phyloP scores from a whole-genome alignment of 2,888 invertebrate genomes.

The Megamerina dolium region DNA sequence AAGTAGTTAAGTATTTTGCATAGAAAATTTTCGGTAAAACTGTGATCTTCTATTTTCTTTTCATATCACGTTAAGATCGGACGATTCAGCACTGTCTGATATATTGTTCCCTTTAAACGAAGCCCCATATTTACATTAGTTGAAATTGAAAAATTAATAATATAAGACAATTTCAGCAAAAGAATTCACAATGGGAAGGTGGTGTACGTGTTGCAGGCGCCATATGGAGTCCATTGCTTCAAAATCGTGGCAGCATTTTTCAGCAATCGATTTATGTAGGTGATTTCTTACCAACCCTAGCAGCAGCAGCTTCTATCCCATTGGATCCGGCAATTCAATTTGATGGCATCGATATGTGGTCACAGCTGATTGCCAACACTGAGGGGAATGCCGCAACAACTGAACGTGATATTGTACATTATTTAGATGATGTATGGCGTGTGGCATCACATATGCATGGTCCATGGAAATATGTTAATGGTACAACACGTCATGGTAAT shows the following conservation, averaged over 20 bases:
- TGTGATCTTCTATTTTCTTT: no score
- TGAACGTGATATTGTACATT: conserved; percentile 62
- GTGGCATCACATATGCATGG: conserved; percentile 32
- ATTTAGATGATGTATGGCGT: conserved; percentile 60
- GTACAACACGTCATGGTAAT: conserved; percentile 34
- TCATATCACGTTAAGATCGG: no score
- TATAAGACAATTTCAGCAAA: no score
- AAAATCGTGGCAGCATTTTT: conserved; percentile 53
- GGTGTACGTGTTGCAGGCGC: conserved; percentile 71
- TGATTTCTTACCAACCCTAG: conserved; percentile 78
- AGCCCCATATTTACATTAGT: no score
- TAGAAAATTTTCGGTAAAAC: no score
- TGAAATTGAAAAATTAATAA: no score
- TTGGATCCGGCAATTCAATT: conserved; percentile 40
- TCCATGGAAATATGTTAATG: conserved; percentile 41
- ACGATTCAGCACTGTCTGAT: no score
- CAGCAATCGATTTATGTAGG: conserved; percentile 67
- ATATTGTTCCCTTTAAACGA: no score
- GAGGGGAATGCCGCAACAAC: conserved; percentile 1
- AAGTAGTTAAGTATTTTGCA: no score
- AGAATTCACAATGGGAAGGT: conserved; percentile 80
- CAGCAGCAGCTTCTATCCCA: conserved; percentile 35
- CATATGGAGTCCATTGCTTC: conserved; percentile 63
- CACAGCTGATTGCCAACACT: conserved; percentile 49
- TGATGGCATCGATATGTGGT: conserved; percentile 67